Percentiles rank a stretch among this genome's conserved stretches.
These are phyloP conservation scores for Parazoanthus atlanticus DNA, from an alignment of 92 coral and sea anemone genomes.

Conservation along the genomic window DNA sequence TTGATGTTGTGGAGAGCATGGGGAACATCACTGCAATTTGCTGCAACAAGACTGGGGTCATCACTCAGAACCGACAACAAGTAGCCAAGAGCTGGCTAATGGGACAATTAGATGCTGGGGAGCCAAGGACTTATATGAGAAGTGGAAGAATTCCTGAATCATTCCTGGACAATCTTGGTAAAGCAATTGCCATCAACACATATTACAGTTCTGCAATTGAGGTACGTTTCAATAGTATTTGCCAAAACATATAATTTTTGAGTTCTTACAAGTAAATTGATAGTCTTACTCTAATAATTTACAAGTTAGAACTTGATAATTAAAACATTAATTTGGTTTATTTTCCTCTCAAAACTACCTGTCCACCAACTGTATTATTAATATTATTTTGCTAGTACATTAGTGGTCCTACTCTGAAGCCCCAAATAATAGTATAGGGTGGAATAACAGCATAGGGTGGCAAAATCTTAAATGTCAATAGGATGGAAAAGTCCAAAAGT, in stretches of 20 bases:
- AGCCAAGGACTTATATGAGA: conserved; percentile 61
- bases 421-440: no score
- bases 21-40: conserved; percentile 94
- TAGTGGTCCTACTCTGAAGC: no score
- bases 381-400: no score
- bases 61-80: conserved; percentile 93
- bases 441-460: no score
- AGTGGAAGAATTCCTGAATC: conserved; percentile 59
- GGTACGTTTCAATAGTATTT: conserved; percentile 41
- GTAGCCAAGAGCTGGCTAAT: conserved; percentile 81
- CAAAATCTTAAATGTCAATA: no score
- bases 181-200: conserved; percentile 91
- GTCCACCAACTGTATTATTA: no score
- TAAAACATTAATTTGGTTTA: no score
- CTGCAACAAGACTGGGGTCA: conserved; percentile 96
- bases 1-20: conserved; percentile 93
- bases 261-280: no score
- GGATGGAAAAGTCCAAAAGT: no score
- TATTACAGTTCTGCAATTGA: conserved; percentile 82
- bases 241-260: neutral
- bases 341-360: no score
- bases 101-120: conserved; percentile 64
- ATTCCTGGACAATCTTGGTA: conserved; percentile 74
- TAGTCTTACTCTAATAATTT: no score
- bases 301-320: no score